Evolutionary conservation across 2,113 vertebrate species (phyloP).

Genomic region (Rhizomys pruinosus): DNA sequence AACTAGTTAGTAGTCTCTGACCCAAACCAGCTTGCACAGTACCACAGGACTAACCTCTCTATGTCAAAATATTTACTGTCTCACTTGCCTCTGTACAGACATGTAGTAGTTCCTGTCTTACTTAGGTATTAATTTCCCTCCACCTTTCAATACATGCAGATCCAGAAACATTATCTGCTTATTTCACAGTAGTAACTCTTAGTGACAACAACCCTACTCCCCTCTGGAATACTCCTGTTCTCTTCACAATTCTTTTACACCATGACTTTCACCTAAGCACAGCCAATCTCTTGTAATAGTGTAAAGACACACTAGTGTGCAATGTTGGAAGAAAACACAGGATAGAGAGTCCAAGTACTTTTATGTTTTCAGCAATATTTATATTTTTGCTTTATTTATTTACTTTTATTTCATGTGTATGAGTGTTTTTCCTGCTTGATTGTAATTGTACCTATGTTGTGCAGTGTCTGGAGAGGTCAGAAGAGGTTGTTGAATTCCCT

Average conservation of each 20-base stretch:
- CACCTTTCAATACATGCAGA: background rate
- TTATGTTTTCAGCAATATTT: background rate
- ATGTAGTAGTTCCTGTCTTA: background rate
- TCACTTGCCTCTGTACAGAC: background rate
- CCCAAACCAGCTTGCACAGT: background rate
- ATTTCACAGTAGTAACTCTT: background rate
- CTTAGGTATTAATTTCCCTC: background rate
- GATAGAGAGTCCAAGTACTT: background rate
- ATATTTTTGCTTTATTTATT: background rate
- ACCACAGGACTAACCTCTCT: background rate
- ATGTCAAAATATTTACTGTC: background rate
- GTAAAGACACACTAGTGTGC: background rate
- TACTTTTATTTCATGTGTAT: too few relatives aligned
- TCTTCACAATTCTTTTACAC: background rate
- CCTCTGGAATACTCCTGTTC: background rate
- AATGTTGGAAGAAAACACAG: background rate
- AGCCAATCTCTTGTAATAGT: too few relatives aligned
- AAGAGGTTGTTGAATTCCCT: too few relatives aligned
- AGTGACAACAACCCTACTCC: background rate
- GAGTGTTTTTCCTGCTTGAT: too few relatives aligned
- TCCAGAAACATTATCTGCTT: background rate
- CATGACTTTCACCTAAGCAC: background rate
- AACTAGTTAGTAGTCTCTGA: background rate
- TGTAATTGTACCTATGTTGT: too few relatives aligned
- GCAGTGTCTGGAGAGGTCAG: too few relatives aligned